Conservation (phyloP, 2,888 invertebrate genomes). For the Cotesia congregata region DNA sequence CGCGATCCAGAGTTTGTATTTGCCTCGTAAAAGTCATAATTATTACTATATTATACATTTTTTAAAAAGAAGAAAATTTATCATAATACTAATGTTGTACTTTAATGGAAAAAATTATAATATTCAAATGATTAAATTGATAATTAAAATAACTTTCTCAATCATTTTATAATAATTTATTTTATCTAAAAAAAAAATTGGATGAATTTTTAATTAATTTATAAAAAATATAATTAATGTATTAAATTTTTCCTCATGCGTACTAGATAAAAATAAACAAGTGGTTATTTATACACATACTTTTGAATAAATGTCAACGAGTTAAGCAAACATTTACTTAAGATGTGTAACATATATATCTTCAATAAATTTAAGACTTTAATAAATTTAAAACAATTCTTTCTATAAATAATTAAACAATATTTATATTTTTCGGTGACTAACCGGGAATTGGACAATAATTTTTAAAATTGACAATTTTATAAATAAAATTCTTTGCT, state of each 20-base stretch:
- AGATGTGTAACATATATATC: neutral
- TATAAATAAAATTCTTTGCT: neutral
- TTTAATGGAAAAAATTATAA: no score
- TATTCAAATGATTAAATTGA: no score
- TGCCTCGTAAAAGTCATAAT: neutral
- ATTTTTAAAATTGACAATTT: no score
- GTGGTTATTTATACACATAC: neutral
- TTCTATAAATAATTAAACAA: no score
- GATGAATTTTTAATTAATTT: no score
- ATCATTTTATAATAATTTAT: neutral
- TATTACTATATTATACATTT: neutral
- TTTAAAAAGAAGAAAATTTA: neutral
- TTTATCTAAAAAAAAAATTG: neutral
- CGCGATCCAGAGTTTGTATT: slow-evolving; percentile 43
- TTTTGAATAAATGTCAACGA: neutral
- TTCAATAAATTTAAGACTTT: neutral
- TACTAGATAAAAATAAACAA: neutral
- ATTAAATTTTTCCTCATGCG: neutral
- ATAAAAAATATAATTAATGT: neutral
- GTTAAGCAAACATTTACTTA: neutral
- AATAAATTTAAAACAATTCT: neutral
- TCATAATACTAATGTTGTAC: no score
- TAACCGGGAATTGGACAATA: no score
- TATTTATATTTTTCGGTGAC: no score
- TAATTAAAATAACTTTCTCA: neutral